A percentile compares a stretch with the other conserved stretches of the same genome.
phyloP scores from a whole-genome alignment of 2,888 invertebrate genomes.

The Ophioninae sp. region DNA sequence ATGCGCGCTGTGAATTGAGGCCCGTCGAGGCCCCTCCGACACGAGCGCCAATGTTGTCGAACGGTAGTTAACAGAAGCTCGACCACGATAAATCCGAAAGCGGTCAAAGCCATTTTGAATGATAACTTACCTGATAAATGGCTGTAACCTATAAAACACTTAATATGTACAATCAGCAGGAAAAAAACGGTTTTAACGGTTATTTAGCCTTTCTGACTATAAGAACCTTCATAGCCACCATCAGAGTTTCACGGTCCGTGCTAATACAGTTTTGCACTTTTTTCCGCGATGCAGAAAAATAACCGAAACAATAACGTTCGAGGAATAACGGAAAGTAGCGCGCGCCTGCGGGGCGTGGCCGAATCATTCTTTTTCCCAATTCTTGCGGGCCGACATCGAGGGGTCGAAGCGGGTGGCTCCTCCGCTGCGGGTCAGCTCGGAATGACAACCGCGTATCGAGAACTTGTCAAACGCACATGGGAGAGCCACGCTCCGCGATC shows the following conservation, averaged over 20 bases:
- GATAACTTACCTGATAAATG: too few relatives aligned
- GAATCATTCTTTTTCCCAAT: conserved; percentile 15
- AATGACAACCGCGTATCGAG: conserved; percentile 11
- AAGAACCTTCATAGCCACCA: neutral
- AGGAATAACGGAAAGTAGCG: conserved; percentile 3
- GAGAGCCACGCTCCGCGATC: neutral
- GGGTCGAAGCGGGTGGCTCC: neutral
- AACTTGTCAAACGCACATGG: conserved; percentile 1
- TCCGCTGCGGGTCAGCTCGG: conserved; percentile 1
- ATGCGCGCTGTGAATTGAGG: too few relatives aligned
- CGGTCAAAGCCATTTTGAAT: too few relatives aligned
- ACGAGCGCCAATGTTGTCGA: too few relatives aligned
- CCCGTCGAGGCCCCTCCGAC: too few relatives aligned
- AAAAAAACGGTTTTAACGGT: too few relatives aligned
- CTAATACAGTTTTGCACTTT: conserved; percentile 27
- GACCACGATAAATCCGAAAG: too few relatives aligned
- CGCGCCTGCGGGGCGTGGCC: conserved; percentile 56
- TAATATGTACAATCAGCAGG: too few relatives aligned
- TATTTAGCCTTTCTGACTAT: too few relatives aligned
- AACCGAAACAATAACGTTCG: conserved; percentile 42
- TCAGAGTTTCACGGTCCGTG: neutral
- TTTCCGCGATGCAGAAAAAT: conserved; percentile 37
- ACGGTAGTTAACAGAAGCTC: too few relatives aligned
- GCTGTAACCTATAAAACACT: too few relatives aligned
- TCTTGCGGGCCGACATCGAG: neutral